A percentile compares a stretch with the other conserved stretches of the same genome.
These are phyloP conservation scores for Nesospiza acunhae DNA, from an alignment of 2,113 vertebrate genomes.

Conservation along the genomic window DNA sequence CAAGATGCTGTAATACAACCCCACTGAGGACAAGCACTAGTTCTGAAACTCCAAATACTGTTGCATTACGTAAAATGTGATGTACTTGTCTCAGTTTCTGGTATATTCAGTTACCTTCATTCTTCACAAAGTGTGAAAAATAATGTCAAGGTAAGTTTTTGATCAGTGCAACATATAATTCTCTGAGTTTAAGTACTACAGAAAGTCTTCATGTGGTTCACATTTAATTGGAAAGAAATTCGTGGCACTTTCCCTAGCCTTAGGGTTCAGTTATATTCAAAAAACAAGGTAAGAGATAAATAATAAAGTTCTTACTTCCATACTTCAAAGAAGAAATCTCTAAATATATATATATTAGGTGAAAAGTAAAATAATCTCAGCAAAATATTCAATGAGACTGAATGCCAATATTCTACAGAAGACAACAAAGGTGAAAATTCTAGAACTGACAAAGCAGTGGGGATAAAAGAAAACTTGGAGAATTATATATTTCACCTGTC, in stretches of 20 bases:
- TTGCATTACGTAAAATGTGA: background rate
- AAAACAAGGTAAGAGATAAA: background rate
- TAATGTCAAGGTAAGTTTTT: background rate
- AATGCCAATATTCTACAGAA: background rate
- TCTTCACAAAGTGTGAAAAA: background rate
- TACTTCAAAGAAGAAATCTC: background rate
- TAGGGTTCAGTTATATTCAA: background rate
- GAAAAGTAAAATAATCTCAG: background rate
- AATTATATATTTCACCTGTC: background rate
- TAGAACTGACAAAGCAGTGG: background rate
- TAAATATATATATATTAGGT: background rate
- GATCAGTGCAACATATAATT: background rate
- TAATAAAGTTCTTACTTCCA: background rate
- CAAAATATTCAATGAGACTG: background rate
- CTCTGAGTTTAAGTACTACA: background rate
- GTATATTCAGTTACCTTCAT: background rate
- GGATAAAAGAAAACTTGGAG: background rate
- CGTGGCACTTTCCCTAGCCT: background rate
- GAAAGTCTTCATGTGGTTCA: background rate
- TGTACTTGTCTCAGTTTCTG: background rate
- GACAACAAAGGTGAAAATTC: background rate
- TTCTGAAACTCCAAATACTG: background rate
- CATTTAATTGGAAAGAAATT: slow-evolving; percentile 27
- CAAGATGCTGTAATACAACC: background rate
- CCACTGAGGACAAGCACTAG: background rate